Evolutionary conservation across 2,113 vertebrate species (phyloP).

Genomic region (Eurypyga helias): DNA sequence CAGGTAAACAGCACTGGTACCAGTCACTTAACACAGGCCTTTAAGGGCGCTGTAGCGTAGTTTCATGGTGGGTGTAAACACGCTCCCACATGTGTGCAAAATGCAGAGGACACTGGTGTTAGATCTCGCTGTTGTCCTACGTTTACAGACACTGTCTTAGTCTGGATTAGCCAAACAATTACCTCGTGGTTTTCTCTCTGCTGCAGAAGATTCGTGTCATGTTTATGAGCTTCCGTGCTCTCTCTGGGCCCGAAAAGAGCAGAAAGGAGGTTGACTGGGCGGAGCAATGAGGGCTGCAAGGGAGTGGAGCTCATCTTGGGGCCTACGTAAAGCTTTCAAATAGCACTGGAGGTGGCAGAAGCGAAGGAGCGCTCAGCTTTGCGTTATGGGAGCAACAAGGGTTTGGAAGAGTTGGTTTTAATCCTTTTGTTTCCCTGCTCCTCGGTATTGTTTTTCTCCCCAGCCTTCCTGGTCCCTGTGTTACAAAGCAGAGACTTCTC

Average conservation of each 20-base stretch:
- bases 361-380: neutral
- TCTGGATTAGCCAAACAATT: constrained; percentile 2
- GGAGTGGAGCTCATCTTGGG: neutral
- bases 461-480: neutral
- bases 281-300: neutral
- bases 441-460: neutral
- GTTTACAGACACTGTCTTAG: neutral
- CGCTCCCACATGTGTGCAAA: rapidly evolving
- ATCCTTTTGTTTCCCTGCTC: neutral
- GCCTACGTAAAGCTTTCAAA: rapidly evolving
- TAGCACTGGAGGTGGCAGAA: rapidly evolving
- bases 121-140: neutral
- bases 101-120: neutral
- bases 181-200: neutral
- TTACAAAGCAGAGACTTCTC: neutral
- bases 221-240: neutral
- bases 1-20: neutral
- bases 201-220: neutral
- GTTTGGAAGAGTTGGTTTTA: neutral
- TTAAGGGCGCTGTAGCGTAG: neutral
- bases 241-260: neutral
- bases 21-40: rapidly evolving
- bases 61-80: neutral
- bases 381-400: neutral
- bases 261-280: neutral